Conservation (phyloP, 1,140 invertebrate species). For the Coptotermes formosanus region DNA sequence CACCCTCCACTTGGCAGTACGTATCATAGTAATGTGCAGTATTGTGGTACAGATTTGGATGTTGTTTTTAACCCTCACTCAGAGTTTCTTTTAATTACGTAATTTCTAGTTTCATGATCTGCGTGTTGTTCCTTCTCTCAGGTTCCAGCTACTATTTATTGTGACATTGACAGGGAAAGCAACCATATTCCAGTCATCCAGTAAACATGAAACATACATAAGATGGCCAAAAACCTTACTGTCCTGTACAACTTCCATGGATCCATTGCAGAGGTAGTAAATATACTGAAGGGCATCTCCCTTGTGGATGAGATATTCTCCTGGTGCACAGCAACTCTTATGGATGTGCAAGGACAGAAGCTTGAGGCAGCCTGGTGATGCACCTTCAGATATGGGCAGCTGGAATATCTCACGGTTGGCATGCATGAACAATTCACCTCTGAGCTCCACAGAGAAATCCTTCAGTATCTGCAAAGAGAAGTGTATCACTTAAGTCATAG, state of each 20-base stretch:
- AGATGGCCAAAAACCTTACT: conserved; percentile 97
- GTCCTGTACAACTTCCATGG: conserved; percentile 97
- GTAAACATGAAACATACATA: conserved; percentile 68
- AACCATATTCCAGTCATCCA: too few relatives aligned
- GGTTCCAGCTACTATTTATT: too few relatives aligned
- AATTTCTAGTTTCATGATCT: too few relatives aligned
- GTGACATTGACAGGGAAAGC: too few relatives aligned
- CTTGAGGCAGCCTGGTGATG: conserved; percentile 88
- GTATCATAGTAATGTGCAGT: too few relatives aligned
- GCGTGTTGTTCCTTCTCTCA: too few relatives aligned
- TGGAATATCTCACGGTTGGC: conserved; percentile 91
- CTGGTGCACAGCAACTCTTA: conserved; percentile 92
- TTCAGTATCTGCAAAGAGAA: conserved; percentile 75
- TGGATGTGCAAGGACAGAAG: conserved; percentile 85
- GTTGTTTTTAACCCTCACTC: too few relatives aligned
- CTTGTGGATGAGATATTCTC: conserved; percentile 94
- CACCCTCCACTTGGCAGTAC: too few relatives aligned
- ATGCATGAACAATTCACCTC: conserved; percentile 94
- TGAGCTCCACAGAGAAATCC: conserved; percentile 93
- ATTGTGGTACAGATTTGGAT: too few relatives aligned
- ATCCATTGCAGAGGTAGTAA: conserved; percentile 95
- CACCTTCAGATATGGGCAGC: conserved; percentile 88
- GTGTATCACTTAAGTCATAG: too few relatives aligned
- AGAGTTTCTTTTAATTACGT: too few relatives aligned
- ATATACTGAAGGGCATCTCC: conserved; percentile 95